phyloP scores from a whole-genome alignment of 2,797 vertebrate species.

The Molothrus ater region DNA sequence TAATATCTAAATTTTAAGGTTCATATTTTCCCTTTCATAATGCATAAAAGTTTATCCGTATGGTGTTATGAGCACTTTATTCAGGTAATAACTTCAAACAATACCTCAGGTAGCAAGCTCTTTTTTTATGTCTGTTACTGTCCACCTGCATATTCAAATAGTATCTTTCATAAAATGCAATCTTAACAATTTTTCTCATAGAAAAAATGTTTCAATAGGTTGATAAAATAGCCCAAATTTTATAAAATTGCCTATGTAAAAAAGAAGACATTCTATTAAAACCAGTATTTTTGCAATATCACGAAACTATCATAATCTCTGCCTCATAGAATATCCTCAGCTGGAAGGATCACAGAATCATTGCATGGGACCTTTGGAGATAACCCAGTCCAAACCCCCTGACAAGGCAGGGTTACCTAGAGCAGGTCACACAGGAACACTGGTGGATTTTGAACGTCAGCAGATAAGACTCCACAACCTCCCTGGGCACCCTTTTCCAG shows the following conservation, averaged over 20 bases:
- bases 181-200: neutral
- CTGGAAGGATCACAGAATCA: neutral
- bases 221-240: neutral
- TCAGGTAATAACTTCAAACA: neutral
- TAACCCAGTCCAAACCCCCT: accelerated
- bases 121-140: neutral
- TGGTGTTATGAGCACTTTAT: neutral
- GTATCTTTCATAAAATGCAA: neutral
- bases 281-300: neutral
- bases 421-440: neutral
- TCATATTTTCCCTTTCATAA: neutral
- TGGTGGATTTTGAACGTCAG: neutral
- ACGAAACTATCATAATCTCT: neutral
- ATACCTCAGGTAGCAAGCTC: neutral
- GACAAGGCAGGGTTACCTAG: neutral
- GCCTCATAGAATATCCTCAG: neutral
- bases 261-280: neutral
- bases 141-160: neutral
- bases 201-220: neutral
- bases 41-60: neutral
- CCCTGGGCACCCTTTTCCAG: neutral
- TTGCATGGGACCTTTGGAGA: neutral
- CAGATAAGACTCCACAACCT: neutral
- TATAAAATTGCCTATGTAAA: neutral
- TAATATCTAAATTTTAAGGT: neutral